A percentile compares a stretch with the other conserved stretches of the same genome.
phyloP scores from a whole-genome alignment of 2,113 vertebrate species.

The Nanorana parkeri region DNA sequence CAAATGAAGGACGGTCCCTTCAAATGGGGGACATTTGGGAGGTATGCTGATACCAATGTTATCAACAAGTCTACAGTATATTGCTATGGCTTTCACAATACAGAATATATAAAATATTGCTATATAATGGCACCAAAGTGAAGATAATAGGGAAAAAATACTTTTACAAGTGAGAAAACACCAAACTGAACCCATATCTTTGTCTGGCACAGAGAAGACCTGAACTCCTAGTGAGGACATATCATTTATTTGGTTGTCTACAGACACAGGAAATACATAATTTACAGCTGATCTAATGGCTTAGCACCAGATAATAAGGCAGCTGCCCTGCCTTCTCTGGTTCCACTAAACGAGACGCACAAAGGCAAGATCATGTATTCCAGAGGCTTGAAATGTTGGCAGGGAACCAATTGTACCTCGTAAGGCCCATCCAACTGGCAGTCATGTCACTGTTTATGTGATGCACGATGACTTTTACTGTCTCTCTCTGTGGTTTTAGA shows the following conservation, averaged over 20 bases:
- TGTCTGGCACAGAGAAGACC: neutral
- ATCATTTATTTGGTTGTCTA: conserved; percentile 39
- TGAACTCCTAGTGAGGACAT: neutral
- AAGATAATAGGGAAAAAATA: too few relatives aligned
- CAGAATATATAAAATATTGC: too few relatives aligned
- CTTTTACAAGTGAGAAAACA: too few relatives aligned
- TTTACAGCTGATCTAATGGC: conserved; percentile 43
- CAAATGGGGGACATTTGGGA: too few relatives aligned
- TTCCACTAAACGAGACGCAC: conserved; percentile 8
- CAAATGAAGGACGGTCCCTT: too few relatives aligned
- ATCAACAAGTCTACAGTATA: too few relatives aligned
- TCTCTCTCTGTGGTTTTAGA: too few relatives aligned
- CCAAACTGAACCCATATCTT: neutral
- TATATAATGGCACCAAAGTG: too few relatives aligned
- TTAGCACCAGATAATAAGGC: conserved; percentile 44
- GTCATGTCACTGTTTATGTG: neutral
- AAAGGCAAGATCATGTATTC: conserved; percentile 33
- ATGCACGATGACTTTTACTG: neutral
- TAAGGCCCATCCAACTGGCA: neutral
- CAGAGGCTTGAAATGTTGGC: conserved; percentile 23
- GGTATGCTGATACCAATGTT: too few relatives aligned
- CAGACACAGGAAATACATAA: conserved; percentile 41
- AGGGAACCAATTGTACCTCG: conserved; percentile 8
- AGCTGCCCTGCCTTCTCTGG: neutral
- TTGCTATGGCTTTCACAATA: too few relatives aligned